These are phyloP conservation scores for Adela reaumurella DNA, from an alignment of 2,888 invertebrate genomes.

Conservation along the genomic window DNA sequence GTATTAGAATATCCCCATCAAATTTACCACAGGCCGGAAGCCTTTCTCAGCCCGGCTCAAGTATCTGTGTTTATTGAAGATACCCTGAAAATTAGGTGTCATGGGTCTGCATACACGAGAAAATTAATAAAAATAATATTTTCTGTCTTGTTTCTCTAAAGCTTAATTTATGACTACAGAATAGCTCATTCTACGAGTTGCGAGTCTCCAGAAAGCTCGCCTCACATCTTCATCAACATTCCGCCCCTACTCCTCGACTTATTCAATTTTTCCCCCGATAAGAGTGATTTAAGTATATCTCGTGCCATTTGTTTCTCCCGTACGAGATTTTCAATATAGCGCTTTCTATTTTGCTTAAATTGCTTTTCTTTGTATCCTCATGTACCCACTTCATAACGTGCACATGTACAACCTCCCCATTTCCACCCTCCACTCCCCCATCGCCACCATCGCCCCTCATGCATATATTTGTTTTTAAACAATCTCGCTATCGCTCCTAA, in stretches of 20 bases:
- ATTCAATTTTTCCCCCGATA: not conserved
- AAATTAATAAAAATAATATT: too few relatives aligned
- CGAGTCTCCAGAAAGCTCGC: too few relatives aligned
- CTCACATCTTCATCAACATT: not conserved
- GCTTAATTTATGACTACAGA: too few relatives aligned
- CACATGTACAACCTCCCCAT: conserved; percentile 20
- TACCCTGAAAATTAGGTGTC: too few relatives aligned
- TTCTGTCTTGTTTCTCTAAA: too few relatives aligned
- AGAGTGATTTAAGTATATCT: conserved; percentile 50
- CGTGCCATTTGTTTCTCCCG: conserved; percentile 44
- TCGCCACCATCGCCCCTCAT: conserved; percentile 16
- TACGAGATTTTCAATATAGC: conserved; percentile 32
- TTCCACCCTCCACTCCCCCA: not conserved
- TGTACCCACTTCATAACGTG: conserved; percentile 31
- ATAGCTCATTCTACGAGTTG: too few relatives aligned
- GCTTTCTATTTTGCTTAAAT: conserved; percentile 51
- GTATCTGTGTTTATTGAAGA: too few relatives aligned
- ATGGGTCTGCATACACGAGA: too few relatives aligned
- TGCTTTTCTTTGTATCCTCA: conserved; percentile 44
- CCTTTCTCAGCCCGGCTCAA: too few relatives aligned
- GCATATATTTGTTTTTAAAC: conserved; percentile 50
- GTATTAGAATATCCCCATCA: too few relatives aligned
- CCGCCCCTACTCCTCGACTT: not conserved
- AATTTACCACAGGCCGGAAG: too few relatives aligned
- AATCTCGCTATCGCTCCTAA: conserved; percentile 8